phyloP scores from a whole-genome alignment of 2,888 invertebrate genomes.

The Acrocera orbiculus region DNA sequence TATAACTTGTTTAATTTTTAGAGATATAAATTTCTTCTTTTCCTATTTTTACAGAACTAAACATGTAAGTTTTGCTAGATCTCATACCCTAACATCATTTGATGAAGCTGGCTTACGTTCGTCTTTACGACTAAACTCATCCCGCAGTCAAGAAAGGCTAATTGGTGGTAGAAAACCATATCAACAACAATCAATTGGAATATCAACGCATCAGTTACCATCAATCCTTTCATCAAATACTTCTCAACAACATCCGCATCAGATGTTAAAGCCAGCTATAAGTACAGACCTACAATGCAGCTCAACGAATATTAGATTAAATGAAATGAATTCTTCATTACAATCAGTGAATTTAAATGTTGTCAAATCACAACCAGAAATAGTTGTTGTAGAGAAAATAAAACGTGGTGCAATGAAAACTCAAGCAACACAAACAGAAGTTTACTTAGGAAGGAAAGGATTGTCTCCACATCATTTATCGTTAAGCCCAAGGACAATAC shows the following conservation, averaged over 20 bases:
- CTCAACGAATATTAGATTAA: no score
- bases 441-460: slow-evolving; percentile 51
- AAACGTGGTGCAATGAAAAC: slow-evolving; percentile 77
- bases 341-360: no score
- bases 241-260: slow-evolving; percentile 15
- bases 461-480: slow-evolving; percentile 51
- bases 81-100: slow-evolving; percentile 71
- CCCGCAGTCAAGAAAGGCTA: slow-evolving; percentile 49
- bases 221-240: slow-evolving; percentile 16
- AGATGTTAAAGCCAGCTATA: slow-evolving; percentile 10
- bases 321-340: slow-evolving; percentile 2
- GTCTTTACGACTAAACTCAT: slow-evolving; percentile 31
- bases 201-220: slow-evolving; percentile 3
- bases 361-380: slow-evolving; percentile 21
- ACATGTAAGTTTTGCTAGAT: slow-evolving; percentile 79
- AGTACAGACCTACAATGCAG: slow-evolving; percentile 3
- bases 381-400: slow-evolving; percentile 48
- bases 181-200: slow-evolving; percentile 9
- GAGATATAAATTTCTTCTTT: not conserved
- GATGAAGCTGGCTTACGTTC: slow-evolving; percentile 43
- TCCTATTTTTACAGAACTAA: slow-evolving; percentile 44
- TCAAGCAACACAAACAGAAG: slow-evolving; percentile 82
- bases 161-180: slow-evolving; percentile 53
- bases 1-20: not conserved
- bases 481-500: slow-evolving; percentile 64